These are phyloP conservation scores for Plutella xylostella DNA, from an alignment of 2,888 invertebrate genomes.

Conservation along the genomic window DNA sequence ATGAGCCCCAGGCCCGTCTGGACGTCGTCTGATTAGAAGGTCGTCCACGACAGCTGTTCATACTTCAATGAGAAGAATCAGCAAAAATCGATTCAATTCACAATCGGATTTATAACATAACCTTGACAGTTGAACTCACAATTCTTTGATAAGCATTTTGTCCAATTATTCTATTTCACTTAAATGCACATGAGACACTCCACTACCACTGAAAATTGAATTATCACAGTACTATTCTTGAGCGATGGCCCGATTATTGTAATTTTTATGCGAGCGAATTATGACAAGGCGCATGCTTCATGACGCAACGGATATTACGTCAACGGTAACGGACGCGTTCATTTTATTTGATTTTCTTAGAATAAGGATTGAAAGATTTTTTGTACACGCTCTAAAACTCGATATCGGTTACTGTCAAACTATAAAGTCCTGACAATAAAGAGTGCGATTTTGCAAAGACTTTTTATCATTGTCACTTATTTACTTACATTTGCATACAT, in stretches of 20 bases:
- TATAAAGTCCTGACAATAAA: too few relatives aligned
- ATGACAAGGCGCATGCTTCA: slow-evolving; percentile 72
- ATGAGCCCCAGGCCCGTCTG: too few relatives aligned
- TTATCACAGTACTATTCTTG: slow-evolving; percentile 65
- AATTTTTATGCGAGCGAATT: slow-evolving; percentile 55
- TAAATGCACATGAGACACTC: slow-evolving; percentile 66
- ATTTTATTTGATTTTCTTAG: too few relatives aligned
- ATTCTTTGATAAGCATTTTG: slow-evolving; percentile 80
- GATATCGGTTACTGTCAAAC: too few relatives aligned
- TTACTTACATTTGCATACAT: too few relatives aligned
- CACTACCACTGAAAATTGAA: slow-evolving; percentile 58
- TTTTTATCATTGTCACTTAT: too few relatives aligned
- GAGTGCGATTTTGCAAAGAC: too few relatives aligned
- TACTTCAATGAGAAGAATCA: slow-evolving; percentile 20
- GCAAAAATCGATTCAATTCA: slow-evolving; percentile 57
- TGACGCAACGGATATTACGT: slow-evolving; percentile 76
- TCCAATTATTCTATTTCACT: slow-evolving; percentile 51
- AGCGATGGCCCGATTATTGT: slow-evolving; percentile 57
- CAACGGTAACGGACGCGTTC: too few relatives aligned
- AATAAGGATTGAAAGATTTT: too few relatives aligned
- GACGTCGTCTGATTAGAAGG: too few relatives aligned
- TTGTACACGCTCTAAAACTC: too few relatives aligned
- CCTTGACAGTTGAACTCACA: slow-evolving; percentile 68
- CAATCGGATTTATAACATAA: slow-evolving; percentile 41
- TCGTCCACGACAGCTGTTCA: slow-evolving; percentile 29